These are phyloP conservation scores for Pyrgilauda ruficollis DNA, from an alignment of 2,113 vertebrate species.

Conservation along the genomic window DNA sequence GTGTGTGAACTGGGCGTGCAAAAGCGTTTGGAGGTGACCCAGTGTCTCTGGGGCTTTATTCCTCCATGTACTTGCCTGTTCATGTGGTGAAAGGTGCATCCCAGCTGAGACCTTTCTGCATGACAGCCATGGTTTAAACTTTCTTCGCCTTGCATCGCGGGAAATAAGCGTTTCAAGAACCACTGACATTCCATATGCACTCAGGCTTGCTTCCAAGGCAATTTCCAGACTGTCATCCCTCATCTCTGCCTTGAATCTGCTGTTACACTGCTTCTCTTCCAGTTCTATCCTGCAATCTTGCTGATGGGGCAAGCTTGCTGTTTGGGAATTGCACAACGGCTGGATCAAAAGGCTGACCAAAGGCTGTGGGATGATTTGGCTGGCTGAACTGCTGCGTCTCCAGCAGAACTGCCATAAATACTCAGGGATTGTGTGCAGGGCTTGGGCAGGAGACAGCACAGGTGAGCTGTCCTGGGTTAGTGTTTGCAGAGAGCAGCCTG, in stretches of 20 bases:
- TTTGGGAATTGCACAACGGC: neutral
- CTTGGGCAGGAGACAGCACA: neutral
- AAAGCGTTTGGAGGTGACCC: neutral
- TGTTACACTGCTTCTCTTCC: neutral
- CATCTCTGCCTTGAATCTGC: neutral
- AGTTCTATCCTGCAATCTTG: neutral
- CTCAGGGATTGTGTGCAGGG: neutral
- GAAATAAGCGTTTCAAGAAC: neutral
- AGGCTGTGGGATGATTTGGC: neutral
- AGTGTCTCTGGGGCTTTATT: neutral
- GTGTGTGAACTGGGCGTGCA: neutral
- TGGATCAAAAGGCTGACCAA: neutral
- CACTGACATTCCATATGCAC: accelerated
- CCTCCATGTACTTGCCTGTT: neutral
- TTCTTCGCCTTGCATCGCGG: neutral
- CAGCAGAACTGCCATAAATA: neutral
- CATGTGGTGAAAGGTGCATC: neutral
- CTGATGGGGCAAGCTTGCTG: neutral
- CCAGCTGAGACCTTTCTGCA: neutral
- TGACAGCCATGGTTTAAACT: neutral
- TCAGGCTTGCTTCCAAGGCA: neutral
- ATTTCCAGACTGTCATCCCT: neutral
- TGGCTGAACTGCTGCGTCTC: neutral
- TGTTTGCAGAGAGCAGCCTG: neutral
- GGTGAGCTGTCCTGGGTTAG: neutral